Evolutionary conservation across 2,888 invertebrate species (phyloP).

Genomic region (Lasioglossum calceatum): DNA sequence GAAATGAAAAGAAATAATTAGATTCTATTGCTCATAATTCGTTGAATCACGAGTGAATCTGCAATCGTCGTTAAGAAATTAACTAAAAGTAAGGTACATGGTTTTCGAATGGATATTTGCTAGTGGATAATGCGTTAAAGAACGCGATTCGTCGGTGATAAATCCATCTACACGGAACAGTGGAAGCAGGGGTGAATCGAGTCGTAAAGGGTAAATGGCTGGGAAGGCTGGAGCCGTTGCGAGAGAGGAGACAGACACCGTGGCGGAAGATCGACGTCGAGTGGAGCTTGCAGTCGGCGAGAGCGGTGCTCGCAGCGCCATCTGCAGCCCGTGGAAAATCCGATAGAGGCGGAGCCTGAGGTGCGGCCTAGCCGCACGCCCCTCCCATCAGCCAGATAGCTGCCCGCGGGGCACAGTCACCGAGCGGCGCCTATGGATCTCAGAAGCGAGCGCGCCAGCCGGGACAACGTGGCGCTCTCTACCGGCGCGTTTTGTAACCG

Average conservation of each 20-base stretch:
- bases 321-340: constrained; percentile 57
- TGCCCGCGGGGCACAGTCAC: constrained; percentile 63
- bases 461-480: constrained; percentile 77
- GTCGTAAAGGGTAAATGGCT: constrained; percentile 40
- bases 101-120: background rate
- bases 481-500: constrained; percentile 58
- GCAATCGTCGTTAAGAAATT: background rate
- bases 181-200: constrained; percentile 20
- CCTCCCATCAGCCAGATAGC: constrained; percentile 81
- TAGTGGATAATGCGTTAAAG: background rate
- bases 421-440: constrained; percentile 77
- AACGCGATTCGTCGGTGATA: background rate
- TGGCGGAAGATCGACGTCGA: constrained; percentile 41
- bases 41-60: no score
- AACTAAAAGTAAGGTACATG: background rate
- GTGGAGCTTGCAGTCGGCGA: constrained; percentile 44
- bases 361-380: constrained; percentile 80
- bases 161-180: constrained; percentile 17
- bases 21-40: no score
- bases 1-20: no score
- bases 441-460: constrained; percentile 66
- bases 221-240: constrained; percentile 15
- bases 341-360: constrained; percentile 82
- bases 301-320: constrained; percentile 57
- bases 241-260: constrained; percentile 21